Evolutionary conservation across 2,888 invertebrate genomes (phyloP), one percentile per base, ranked within the genome.

Genomic region (Toxonevra muliebris): DNA sequence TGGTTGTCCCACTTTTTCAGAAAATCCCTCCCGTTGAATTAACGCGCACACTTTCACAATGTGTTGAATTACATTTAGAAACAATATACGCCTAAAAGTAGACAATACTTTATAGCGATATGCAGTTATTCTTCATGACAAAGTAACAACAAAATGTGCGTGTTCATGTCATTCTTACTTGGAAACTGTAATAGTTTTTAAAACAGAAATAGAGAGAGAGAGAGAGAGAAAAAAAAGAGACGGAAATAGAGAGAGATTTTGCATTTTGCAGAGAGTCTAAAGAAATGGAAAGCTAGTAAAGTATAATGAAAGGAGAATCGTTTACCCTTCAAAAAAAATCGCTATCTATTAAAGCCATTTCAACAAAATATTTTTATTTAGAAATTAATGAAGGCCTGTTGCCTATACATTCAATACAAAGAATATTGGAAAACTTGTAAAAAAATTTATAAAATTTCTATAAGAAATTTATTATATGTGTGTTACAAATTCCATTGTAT

Each of bases 121-220:
- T 30, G 30, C 30, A 30, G 30, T 30, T 30, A 7, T 30, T 30
- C 3, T 30, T 30, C 30, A 4, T 30, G 2, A 30, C 30, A 30
- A 48, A 15, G 5, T 48, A 48, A 48, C 15, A 48, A 48, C 48
- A n/a, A 40, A 58, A 64, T 66, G 75, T 77, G 78, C 77, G 78
- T 77, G 77, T 74, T 73, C 71, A 68, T 76, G 73, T 73, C 75
- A 73, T 72, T 71, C 71, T 68, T 71, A 62, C 65, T 65, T 54
- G 69, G 58, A 61, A 61, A 69, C 61, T 64, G 61, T 55, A 66
- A 61, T 70, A 54, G 66, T 68, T 66, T 72, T 75, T 53, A 58
- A 66, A 69, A 69, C 70, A 64, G 64, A 61, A 1, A 42, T 13
- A 52, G 43, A 59, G 52, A 59, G 30, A 30, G 30, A 7, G 7